These are phyloP conservation scores for Druon quercuslanigerum DNA, from an alignment of 1,140 invertebrate species.

Conservation along the genomic window DNA sequence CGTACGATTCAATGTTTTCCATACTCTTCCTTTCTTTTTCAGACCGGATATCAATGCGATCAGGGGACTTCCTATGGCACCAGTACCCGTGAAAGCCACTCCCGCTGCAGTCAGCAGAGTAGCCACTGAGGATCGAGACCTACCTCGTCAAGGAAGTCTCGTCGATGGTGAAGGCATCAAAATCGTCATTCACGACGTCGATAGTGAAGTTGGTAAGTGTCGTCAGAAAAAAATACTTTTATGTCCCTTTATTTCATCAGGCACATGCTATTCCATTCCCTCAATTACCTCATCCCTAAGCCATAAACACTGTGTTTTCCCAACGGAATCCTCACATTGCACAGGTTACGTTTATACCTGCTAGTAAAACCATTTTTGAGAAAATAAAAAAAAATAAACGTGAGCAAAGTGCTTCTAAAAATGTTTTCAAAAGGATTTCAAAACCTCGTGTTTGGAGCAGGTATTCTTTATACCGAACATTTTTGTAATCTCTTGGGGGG, in stretches of 20 bases:
- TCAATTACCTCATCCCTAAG: background rate
- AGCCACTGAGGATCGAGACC: slow-evolving; percentile 78
- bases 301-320: background rate
- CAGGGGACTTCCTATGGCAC: slow-evolving; percentile 73
- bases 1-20: background rate
- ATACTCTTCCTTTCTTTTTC: slow-evolving; percentile 56
- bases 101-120: slow-evolving; percentile 75
- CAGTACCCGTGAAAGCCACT: slow-evolving; percentile 74
- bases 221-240: background rate
- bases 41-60: slow-evolving; percentile 86
- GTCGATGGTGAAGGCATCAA: slow-evolving; percentile 93
- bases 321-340: background rate
- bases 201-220: slow-evolving; percentile 78
- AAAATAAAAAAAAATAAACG: background rate
- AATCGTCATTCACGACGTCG: slow-evolving; percentile 94
- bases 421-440: background rate
- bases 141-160: slow-evolving; percentile 84
- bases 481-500: too few species aligned
- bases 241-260: background rate
- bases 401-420: background rate
- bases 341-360: background rate
- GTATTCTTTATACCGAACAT: too few species aligned
- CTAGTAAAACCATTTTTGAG: background rate
- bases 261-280: slow-evolving; percentile 19
- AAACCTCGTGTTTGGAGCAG: background rate